These are phyloP conservation scores for Onychostoma macrolepis DNA, from an alignment of 2,113 vertebrate genomes.

Conservation along the genomic window DNA sequence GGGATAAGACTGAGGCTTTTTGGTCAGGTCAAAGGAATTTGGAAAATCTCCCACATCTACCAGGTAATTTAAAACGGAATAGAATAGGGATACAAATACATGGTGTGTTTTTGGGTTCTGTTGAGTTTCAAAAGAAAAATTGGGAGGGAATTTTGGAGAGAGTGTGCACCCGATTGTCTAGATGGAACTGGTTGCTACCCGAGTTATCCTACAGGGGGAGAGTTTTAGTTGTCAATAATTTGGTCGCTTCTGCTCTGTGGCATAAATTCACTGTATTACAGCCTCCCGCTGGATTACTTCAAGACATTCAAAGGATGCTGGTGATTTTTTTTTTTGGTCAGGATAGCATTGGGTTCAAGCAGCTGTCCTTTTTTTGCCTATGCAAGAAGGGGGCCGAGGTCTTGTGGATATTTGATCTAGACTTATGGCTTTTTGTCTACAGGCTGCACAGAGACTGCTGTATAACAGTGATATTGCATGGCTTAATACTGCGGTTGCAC, in stretches of 20 bases:
- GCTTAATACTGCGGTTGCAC: neutral
- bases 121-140: too few species aligned
- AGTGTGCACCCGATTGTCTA: too few species aligned
- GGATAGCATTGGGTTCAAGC: neutral
- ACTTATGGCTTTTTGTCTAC: neutral
- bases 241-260: too few species aligned
- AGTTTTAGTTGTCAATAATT: neutral
- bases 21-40: too few species aligned
- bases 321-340: neutral
- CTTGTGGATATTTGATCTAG: neutral
- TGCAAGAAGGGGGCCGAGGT: neutral
- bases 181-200: too few species aligned
- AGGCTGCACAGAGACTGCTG: conserved; percentile 9
- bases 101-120: too few species aligned
- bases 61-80: too few species aligned
- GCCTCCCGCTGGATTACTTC: neutral
- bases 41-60: too few species aligned
- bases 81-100: too few species aligned
- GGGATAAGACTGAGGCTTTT: too few species aligned
- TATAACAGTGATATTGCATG: neutral
- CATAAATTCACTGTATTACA: neutral
- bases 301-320: too few species aligned
- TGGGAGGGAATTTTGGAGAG: too few species aligned
- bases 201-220: neutral
- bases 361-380: neutral